Evolutionary conservation across 2,113 vertebrate genomes (phyloP).

Genomic region (Glaucomys volans): DNA sequence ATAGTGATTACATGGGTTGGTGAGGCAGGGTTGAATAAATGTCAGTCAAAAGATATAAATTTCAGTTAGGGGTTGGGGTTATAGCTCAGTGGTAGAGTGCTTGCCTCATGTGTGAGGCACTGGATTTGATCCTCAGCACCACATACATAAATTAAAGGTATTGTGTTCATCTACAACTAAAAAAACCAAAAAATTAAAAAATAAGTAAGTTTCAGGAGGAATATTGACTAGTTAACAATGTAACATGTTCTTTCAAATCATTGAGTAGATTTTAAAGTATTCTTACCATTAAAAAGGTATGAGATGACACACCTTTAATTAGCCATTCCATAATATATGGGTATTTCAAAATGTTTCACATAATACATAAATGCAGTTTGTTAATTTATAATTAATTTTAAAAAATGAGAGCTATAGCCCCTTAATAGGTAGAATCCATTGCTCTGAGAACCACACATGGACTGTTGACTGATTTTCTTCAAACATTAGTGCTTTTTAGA

Average conservation of each 20-base stretch:
- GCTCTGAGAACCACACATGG: not conserved
- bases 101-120: no score
- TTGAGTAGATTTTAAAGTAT: not conserved
- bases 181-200: no score
- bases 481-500: not conserved
- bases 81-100: no score
- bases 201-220: not conserved
- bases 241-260: not conserved
- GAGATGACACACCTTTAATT: not conserved
- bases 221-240: not conserved
- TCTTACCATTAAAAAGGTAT: not conserved
- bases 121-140: no score
- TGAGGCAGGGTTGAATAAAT: not conserved
- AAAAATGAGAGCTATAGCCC: no score
- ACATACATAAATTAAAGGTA: no score
- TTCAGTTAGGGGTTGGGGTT: no score
- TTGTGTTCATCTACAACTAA: no score
- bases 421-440: not conserved
- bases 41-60: not conserved
- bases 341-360: not conserved
- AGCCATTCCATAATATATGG: not conserved
- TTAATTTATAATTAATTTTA: not conserved
- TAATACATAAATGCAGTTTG: not conserved
- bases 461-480: not conserved
- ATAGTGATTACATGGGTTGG: not conserved